Evolutionary conservation across 2,113 vertebrate species (phyloP), one percentile per base, ranked within the genome.

Genomic region (Thamnaconus septentrionalis): DNA sequence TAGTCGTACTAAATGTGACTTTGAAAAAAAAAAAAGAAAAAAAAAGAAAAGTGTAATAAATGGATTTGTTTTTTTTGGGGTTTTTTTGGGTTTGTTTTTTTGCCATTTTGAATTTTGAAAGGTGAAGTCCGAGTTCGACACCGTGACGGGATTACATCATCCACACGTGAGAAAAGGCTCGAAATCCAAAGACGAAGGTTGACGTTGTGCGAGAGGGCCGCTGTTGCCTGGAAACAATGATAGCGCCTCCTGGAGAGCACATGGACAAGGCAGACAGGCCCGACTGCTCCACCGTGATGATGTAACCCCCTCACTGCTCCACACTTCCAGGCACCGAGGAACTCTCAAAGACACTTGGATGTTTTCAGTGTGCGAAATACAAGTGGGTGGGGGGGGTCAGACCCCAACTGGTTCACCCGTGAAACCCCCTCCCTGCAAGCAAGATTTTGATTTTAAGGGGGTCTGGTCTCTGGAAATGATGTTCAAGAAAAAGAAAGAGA

Each of bases 161-260:
- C 45, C 5, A 45, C 4, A 60, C 76, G 60, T 53, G 49, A 41
- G 78, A 73, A 42, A 57, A 64, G 74, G 75, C 82, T 68, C 4
- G 72, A n/a, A n/a, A 70, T 76, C 85, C 79, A 85, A 87, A 87
- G 81, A 87, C 78, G 50, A 31, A 31, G 18, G 18, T 31, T 31
- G 18, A 31, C 18, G 18, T 31, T 72, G 69, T 70, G 83, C 79
- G 66, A 73, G 64, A 58, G 81, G 75, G 64, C 75, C 69, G 56
- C 77, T 62, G 84, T 88, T 89, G 84, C 87, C 79, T 86, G 84
- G 87, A 89, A 86, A 89, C 87, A 55, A 31, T 31, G 18, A 78
- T 79, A 75, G 9, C 74, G 70, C 75, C 76, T 86, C 76, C 80
- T 74, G 73, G 47, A 50, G 18, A 42, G 44, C 52, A 41, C 47